These are phyloP conservation scores for Tigriopus californicus DNA, from an alignment of 2,888 invertebrate species.

Conservation along the genomic window DNA sequence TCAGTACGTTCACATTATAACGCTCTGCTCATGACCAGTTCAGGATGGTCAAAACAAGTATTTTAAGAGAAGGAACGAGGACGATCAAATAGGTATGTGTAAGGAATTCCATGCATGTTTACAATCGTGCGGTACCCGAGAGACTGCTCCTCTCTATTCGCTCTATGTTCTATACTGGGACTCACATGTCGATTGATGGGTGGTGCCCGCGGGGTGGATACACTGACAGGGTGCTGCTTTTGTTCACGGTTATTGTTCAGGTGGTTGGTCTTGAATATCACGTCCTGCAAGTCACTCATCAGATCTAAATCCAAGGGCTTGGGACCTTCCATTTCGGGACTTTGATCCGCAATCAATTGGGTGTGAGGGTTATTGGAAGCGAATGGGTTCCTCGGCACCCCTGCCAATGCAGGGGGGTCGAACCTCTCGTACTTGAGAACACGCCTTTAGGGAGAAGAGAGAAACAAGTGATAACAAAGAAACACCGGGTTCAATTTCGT, in stretches of 20 bases:
- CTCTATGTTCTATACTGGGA: neutral
- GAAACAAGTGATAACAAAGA: no score
- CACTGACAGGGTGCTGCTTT: no score
- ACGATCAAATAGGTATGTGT: no score
- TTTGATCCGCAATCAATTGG: conserved; percentile 23
- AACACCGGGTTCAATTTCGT: no score
- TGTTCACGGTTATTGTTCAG: neutral
- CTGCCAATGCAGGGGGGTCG: conserved; percentile 30
- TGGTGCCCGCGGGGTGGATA: neutral
- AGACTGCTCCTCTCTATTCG: neutral
- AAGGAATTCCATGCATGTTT: no score
- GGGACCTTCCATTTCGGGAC: conserved; percentile 27
- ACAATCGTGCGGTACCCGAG: neutral
- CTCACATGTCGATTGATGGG: conserved; percentile 6
- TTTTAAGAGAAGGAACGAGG: no score
- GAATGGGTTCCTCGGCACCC: conserved; percentile 22
- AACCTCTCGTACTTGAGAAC: conserved; percentile 30
- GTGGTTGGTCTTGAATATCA: conserved; percentile 28
- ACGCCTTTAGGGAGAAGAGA: no score
- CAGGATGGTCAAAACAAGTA: no score
- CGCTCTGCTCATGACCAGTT: no score
- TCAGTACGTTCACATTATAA: no score
- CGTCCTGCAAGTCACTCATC: conserved; percentile 45
- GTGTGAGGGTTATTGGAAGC: conserved; percentile 22
- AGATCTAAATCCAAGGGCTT: conserved; percentile 37